Conservation (phyloP, 2,888 invertebrate species). For the Megalurothrips usitatus region DNA sequence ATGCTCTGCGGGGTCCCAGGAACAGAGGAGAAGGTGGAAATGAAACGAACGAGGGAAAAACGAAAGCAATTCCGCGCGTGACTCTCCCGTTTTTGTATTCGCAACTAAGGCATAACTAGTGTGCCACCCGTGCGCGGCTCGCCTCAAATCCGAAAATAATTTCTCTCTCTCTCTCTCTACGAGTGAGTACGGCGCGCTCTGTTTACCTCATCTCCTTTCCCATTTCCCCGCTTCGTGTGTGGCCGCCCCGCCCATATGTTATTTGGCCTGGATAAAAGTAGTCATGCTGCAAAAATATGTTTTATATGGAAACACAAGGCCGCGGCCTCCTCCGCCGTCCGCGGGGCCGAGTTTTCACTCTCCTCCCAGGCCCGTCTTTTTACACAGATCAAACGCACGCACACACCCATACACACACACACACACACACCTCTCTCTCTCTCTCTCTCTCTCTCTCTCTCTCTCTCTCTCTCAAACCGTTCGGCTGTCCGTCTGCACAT, state of each 20-base stretch:
- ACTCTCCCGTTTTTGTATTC: not conserved
- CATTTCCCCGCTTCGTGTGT: not conserved
- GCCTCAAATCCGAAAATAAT: not conserved
- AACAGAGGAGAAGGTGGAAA: not conserved
- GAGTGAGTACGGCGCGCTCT: no score
- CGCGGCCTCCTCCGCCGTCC: no score
- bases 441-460: no score
- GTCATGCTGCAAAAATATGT: not conserved
- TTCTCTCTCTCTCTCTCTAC: not conserved
- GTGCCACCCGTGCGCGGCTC: not conserved
- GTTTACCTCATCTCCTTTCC: not conserved
- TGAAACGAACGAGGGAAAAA: not conserved
- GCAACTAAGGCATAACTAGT: no score
- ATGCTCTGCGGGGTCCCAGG: no score
- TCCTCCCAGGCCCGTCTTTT: not conserved
- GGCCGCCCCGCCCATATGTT: no score
- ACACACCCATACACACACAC: no score
- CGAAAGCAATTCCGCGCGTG: not conserved
- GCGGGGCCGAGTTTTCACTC: no score
- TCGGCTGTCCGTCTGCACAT: not conserved
- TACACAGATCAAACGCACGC: not conserved
- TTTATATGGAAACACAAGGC: not conserved
- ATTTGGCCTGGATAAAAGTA: no score
- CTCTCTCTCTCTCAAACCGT: not conserved
- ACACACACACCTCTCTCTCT: no score